Evolutionary conservation across 1,140 invertebrate species (phyloP).

Genomic region (Drosophila kurseongensis): DNA sequence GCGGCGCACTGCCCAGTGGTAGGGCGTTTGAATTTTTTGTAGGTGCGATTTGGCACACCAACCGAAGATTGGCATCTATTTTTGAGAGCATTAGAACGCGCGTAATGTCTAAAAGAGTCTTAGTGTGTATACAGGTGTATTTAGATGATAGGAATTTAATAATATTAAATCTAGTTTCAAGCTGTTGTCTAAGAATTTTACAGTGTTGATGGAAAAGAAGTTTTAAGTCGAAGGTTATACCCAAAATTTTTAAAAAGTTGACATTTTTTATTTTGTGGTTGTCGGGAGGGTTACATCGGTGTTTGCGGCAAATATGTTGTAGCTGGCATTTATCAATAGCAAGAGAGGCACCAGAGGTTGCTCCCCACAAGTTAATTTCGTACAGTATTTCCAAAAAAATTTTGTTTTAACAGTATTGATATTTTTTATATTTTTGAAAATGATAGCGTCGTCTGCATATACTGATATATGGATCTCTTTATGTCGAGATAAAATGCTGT

Average conservation of each 20-base stretch:
- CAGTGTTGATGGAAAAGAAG: conserved; percentile 4
- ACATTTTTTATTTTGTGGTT: too few species aligned
- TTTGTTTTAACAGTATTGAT: not conserved
- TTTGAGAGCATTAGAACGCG: not conserved
- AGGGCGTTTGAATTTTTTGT: not conserved
- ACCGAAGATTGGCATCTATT: conserved; percentile 6
- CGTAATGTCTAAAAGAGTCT: not conserved
- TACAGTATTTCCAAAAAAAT: not conserved
- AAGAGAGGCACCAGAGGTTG: not conserved
- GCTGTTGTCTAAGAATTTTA: conserved; percentile 9
- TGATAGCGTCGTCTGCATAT: not conserved
- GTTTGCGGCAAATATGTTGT: too few species aligned
- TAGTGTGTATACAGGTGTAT: not conserved
- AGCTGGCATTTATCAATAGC: too few species aligned
- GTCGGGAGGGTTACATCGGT: too few species aligned
- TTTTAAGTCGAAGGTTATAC: conserved; percentile 1
- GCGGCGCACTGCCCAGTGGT: not conserved
- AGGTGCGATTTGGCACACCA: conserved; percentile 3
- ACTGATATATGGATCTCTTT: not conserved
- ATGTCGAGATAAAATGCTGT: too few species aligned
- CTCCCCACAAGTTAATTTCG: not conserved
- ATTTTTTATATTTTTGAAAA: conserved; percentile 2
- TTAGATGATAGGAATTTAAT: conserved; percentile 14
- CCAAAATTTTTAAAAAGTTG: too few species aligned
- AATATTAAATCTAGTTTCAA: conserved; percentile 14